A percentile compares a stretch with the other conserved stretches of the same genome.
Conservation (phyloP, 1,140 invertebrate species). For the Acyrthosiphon pisum region DNA sequence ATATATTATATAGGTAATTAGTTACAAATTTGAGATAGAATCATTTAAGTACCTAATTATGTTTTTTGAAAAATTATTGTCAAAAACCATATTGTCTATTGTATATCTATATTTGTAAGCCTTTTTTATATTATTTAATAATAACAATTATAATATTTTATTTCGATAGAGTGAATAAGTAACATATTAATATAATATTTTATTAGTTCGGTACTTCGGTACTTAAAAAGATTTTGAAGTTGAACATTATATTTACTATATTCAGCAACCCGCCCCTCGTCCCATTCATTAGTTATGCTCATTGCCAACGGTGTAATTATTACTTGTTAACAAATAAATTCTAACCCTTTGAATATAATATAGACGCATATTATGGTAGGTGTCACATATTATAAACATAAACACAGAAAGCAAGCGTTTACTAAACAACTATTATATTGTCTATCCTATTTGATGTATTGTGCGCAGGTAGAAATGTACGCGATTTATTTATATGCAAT, state of each 20-base stretch:
- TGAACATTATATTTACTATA: background rate
- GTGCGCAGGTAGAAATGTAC: background rate
- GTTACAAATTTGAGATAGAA: background rate
- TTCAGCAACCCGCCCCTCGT: background rate
- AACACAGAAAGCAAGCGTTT: background rate
- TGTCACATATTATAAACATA: background rate
- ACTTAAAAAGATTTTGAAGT: background rate
- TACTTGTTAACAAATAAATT: background rate
- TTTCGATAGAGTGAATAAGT: background rate
- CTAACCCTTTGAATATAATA: background rate
- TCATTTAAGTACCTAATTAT: too few species aligned
- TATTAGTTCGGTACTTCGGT: too few species aligned
- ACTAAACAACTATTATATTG: background rate
- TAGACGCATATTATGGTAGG: background rate
- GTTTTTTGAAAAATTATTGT: too few species aligned
- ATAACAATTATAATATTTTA: background rate
- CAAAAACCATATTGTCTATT: too few species aligned
- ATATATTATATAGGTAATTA: background rate
- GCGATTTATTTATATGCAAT: background rate
- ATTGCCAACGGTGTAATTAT: background rate
- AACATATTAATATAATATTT: too few species aligned
- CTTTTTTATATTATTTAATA: background rate
- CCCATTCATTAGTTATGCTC: background rate
- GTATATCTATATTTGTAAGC: too few species aligned
- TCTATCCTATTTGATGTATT: background rate